These are phyloP conservation scores for Tachina grossa DNA, from an alignment of 2,888 invertebrate genomes.

Conservation along the genomic window DNA sequence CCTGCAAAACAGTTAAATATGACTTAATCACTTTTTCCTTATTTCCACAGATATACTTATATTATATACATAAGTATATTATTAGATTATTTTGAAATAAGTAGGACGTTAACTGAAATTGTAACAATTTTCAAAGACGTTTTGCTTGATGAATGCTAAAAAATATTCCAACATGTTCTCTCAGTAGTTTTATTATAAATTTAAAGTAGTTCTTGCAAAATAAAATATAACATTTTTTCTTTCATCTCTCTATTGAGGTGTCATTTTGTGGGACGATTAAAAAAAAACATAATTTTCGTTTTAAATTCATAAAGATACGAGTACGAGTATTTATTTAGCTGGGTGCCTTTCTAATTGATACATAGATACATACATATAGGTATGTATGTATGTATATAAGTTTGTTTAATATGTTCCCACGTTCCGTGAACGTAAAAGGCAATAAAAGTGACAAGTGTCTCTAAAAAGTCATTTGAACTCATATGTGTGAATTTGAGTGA, in stretches of 20 bases:
- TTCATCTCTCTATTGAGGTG: not conserved
- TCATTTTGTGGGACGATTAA: not conserved
- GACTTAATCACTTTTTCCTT: too few relatives aligned
- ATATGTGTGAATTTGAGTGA: conserved; percentile 25
- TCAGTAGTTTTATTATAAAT: not conserved
- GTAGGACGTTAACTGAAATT: too few relatives aligned
- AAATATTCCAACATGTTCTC: not conserved
- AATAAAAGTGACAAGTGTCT: conserved; percentile 79
- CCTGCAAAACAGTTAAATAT: too few relatives aligned
- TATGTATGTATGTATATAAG: too few relatives aligned
- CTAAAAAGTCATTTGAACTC: conserved; percentile 52
- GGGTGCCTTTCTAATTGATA: conserved; percentile 7
- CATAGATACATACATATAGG: not conserved
- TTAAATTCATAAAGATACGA: not conserved
- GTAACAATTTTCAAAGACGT: too few relatives aligned
- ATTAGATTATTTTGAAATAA: too few relatives aligned
- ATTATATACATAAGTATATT: too few relatives aligned
- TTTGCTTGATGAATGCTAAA: not conserved
- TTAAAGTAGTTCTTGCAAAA: not conserved
- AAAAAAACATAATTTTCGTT: not conserved
- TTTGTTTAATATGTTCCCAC: conserved; percentile 73
- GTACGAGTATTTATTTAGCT: not conserved
- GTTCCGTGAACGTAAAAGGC: conserved; percentile 67
- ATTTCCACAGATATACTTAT: too few relatives aligned
- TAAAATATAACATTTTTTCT: not conserved